Percentiles rank a stretch among this genome's conserved stretches.
These are phyloP conservation scores for Syngnathus rostellatus DNA, from an alignment of 2,797 vertebrate genomes.

Conservation along the genomic window DNA sequence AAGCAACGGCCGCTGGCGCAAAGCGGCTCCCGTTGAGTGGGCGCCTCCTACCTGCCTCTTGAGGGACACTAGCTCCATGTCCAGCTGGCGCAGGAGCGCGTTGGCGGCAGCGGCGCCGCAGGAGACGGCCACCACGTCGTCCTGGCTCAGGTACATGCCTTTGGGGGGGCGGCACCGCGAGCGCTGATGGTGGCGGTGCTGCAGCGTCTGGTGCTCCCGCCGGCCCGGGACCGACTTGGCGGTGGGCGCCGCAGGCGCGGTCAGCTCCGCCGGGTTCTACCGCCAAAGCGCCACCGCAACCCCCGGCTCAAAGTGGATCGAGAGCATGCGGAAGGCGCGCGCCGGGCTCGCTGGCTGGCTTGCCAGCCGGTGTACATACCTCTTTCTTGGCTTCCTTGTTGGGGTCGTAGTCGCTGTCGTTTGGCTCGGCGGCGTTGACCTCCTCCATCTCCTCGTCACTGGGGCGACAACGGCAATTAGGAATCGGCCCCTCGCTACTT, in stretches of 20 bases:
- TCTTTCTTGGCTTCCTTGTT: slow-evolving; percentile 96
- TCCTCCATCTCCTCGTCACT: slow-evolving; percentile 95
- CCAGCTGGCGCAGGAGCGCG: slow-evolving; percentile 90
- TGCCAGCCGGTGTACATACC: slow-evolving; percentile 53
- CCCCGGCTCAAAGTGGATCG: too few species aligned
- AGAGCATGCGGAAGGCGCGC: not conserved
- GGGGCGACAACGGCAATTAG: slow-evolving; percentile 39
- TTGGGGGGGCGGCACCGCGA: slow-evolving; percentile 94
- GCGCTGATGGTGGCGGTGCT: slow-evolving; percentile 91
- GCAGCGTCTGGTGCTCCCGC: slow-evolving; percentile 90
- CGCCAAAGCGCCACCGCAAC: not conserved
- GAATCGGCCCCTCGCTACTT: too few species aligned
- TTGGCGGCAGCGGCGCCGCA: slow-evolving; percentile 89
- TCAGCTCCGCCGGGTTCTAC: slow-evolving; percentile 69
- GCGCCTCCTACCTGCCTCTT: slow-evolving; percentile 83
- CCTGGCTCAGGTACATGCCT: slow-evolving; percentile 96
- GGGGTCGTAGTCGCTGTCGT: slow-evolving; percentile 96
- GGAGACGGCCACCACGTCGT: slow-evolving; percentile 93
- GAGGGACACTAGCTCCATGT: slow-evolving; percentile 95
- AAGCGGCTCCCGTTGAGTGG: too few species aligned
- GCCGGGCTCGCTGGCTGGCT: not conserved
- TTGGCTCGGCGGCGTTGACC: slow-evolving; percentile 81
- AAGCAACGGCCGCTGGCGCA: too few species aligned
- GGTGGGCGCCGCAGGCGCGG: slow-evolving; percentile 72
- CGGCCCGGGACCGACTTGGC: slow-evolving; percentile 85